phyloP scores from a whole-genome alignment of 2,888 invertebrate genomes.

The Amorpha juglandis region DNA sequence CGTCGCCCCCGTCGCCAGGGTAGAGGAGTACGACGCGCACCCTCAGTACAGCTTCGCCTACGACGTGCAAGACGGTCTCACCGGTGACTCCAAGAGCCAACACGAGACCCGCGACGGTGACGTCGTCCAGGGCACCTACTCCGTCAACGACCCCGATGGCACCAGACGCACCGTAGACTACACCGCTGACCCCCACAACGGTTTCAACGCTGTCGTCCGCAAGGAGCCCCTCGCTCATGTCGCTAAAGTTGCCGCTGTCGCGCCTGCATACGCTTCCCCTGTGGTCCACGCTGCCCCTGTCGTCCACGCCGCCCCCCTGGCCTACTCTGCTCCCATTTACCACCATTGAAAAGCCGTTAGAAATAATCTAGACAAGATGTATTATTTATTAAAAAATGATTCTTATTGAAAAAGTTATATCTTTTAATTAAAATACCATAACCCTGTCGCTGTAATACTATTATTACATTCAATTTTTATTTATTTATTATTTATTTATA shows the following conservation, averaged over 20 bases:
- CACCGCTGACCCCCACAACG: slow-evolving; percentile 70
- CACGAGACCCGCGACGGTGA: slow-evolving; percentile 70
- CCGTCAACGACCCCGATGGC: slow-evolving; percentile 71
- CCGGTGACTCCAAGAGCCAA: slow-evolving; percentile 72
- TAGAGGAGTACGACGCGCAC: slow-evolving; percentile 60
- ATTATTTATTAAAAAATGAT: slow-evolving; percentile 18
- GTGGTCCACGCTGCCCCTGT: slow-evolving; percentile 37
- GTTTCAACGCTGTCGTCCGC: slow-evolving; percentile 74
- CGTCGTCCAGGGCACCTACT: slow-evolving; percentile 73
- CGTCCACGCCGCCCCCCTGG: slow-evolving; percentile 41
- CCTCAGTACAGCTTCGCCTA: slow-evolving; percentile 81
- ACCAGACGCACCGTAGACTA: slow-evolving; percentile 72
- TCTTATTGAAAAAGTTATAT: too few species aligned
- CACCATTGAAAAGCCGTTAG: slow-evolving; percentile 60
- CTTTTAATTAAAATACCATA: too few species aligned
- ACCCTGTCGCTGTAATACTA: too few species aligned
- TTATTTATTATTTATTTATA: too few species aligned
- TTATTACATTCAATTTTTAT: too few species aligned
- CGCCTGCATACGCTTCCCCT: slow-evolving; percentile 46
- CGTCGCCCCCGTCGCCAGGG: slow-evolving; percentile 49
- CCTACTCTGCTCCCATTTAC: slow-evolving; percentile 86
- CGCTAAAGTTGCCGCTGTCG: slow-evolving; percentile 52
- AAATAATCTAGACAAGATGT: neutral
- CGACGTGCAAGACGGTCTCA: slow-evolving; percentile 76
- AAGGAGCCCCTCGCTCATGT: slow-evolving; percentile 65